Percentiles rank a stretch among this genome's conserved stretches.
Evolutionary conservation across 2,888 invertebrate genomes (phyloP).

Genomic region (Leptogaster cylindrica): DNA sequence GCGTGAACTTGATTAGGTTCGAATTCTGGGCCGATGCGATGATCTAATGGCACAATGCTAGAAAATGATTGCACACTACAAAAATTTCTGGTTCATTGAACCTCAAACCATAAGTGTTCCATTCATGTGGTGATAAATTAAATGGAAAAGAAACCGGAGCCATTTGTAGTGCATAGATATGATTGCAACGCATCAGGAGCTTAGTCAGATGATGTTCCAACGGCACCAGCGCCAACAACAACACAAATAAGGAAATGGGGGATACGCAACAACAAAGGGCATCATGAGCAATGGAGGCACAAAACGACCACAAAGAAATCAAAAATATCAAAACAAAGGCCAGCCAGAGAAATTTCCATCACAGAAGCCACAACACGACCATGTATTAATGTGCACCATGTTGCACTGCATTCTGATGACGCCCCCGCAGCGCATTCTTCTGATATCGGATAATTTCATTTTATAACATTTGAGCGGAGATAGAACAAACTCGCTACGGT

Average conservation of each 20-base stretch:
- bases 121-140: conserved; percentile 39
- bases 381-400: background rate
- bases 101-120: conserved; percentile 26
- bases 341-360: conserved; percentile 28
- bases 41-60: conserved; percentile 32
- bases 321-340: conserved; percentile 33
- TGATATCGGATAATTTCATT: conserved; percentile 32
- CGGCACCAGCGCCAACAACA: background rate
- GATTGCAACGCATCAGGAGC: conserved; percentile 27
- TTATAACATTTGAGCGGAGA: conserved; percentile 26
- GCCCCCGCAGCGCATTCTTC: conserved; percentile 20
- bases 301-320: background rate
- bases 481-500: background rate
- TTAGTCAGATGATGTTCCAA: background rate
- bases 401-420: conserved; percentile 12
- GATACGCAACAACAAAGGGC: background rate
- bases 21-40: conserved; percentile 38
- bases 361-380: too few relatives aligned
- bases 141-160: conserved; percentile 26
- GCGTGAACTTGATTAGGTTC: conserved; percentile 38
- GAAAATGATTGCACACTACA: conserved; percentile 22
- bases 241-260: background rate
- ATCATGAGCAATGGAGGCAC: background rate
- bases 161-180: conserved; percentile 29
- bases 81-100: conserved; percentile 34